A percentile compares a stretch with the other conserved stretches of the same genome.
phyloP scores from a whole-genome alignment of 2,888 invertebrate species.

The Lasioglossum leucozonium region DNA sequence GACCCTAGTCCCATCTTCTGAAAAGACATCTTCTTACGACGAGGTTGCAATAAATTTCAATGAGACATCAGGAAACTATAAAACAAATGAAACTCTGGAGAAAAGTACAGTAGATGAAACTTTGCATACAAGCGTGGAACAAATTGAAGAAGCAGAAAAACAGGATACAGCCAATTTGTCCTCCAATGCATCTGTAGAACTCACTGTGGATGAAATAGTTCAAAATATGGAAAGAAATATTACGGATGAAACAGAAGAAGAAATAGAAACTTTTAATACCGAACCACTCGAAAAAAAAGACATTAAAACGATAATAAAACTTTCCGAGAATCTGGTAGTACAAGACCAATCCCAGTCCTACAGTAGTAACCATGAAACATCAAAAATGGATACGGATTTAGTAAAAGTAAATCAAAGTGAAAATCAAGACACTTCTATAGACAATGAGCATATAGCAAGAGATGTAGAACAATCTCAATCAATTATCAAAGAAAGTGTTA shows the following conservation, averaged over 20 bases:
- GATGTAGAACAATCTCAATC: neutral
- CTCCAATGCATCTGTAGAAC: constrained; percentile 40
- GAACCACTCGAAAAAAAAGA: neutral
- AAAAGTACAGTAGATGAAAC: neutral
- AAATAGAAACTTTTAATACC: neutral
- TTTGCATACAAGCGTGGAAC: neutral
- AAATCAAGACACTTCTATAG: neutral
- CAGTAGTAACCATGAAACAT: neutral
- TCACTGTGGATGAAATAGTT: constrained; percentile 73
- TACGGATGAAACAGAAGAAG: constrained; percentile 17
- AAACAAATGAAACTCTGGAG: neutral
- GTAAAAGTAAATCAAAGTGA: neutral
- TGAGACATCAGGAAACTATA: neutral
- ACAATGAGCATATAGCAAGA: neutral
- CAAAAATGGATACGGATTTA: neutral
- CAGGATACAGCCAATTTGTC: neutral
- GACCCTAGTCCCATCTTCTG: constrained; percentile 86
- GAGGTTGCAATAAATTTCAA: constrained; percentile 1
- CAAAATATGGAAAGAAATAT: constrained; percentile 56
- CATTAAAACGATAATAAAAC: neutral
- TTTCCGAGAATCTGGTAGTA: neutral
- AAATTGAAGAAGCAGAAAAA: neutral
- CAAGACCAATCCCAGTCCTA: neutral
- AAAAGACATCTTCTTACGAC: constrained; percentile 15
- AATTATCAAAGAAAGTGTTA: neutral